These are phyloP conservation scores for Grus americana DNA, from an alignment of 2,113 vertebrate species.

Conservation along the genomic window DNA sequence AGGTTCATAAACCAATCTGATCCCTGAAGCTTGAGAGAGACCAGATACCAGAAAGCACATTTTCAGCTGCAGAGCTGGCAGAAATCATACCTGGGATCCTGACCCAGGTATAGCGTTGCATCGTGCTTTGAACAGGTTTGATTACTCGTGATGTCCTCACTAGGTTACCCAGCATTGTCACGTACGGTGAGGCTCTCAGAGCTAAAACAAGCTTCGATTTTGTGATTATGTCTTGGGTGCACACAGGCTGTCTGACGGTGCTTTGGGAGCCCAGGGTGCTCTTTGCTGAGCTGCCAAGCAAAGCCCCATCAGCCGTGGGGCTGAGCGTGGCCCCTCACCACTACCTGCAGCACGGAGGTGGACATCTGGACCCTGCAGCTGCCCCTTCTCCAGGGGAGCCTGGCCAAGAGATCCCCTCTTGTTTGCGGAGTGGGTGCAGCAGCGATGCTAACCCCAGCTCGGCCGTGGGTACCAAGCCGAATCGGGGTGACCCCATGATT, in stretches of 20 bases:
- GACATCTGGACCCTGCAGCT: not conserved
- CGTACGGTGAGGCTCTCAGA: not conserved
- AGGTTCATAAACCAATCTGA: slow-evolving; percentile 65
- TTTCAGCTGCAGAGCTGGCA: slow-evolving; percentile 47
- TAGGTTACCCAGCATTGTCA: not conserved
- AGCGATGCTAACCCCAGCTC: not conserved
- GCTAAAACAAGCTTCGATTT: not conserved
- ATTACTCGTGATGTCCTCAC: not conserved
- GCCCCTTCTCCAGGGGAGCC: not conserved
- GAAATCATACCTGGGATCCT: slow-evolving; percentile 48
- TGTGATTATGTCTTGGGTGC: not conserved
- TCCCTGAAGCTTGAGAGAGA: slow-evolving; percentile 49
- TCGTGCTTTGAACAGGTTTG: not conserved
- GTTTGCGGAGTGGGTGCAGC: fast-evolving
- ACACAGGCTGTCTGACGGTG: not conserved
- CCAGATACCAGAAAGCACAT: slow-evolving; percentile 46
- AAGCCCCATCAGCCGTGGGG: fast-evolving
- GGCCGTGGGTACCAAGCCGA: fast-evolving
- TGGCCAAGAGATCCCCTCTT: not conserved
- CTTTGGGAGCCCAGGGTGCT: fast-evolving
- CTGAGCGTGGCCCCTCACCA: not conserved
- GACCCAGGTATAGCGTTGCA: not conserved
- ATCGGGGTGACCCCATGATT: not conserved
- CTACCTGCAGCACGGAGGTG: not conserved
- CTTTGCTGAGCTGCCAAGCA: not conserved